A percentile compares a stretch with the other conserved stretches of the same genome.
Conservation (phyloP, 1,140 invertebrate genomes). For the Adelges cooleyi region DNA sequence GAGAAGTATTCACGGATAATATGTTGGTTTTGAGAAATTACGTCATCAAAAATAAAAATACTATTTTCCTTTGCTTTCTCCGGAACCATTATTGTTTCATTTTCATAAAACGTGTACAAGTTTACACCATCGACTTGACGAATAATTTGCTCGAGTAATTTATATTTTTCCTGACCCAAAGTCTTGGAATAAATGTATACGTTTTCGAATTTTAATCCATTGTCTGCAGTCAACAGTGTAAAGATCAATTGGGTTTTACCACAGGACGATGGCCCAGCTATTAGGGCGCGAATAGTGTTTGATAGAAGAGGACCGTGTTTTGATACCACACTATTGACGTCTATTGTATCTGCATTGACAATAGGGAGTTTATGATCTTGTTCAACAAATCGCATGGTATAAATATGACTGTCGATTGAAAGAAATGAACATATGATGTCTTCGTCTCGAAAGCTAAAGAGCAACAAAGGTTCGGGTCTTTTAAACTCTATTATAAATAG, state of each 20-base stretch:
- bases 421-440: too few relatives aligned
- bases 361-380: too few relatives aligned
- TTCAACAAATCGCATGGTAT: too few relatives aligned
- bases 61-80: too few relatives aligned
- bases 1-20: constrained; percentile 36
- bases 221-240: constrained; percentile 33
- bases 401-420: too few relatives aligned
- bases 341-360: too few relatives aligned
- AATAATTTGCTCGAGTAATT: constrained; percentile 34
- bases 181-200: constrained; percentile 39
- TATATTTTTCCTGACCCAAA: constrained; percentile 37
- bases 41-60: constrained; percentile 39
- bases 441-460: too few relatives aligned
- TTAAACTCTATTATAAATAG: constrained; percentile 38
- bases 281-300: constrained; percentile 33
- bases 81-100: too few relatives aligned
- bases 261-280: constrained; percentile 35
- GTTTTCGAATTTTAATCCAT: constrained; percentile 38
- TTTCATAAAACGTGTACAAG: constrained; percentile 11
- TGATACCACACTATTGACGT: too few relatives aligned
- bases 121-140: constrained; percentile 32
- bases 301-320: too few relatives aligned
- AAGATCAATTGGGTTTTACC: constrained; percentile 39
- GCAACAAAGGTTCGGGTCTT: constrained; percentile 33
- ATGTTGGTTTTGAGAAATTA: constrained; percentile 32